These are phyloP conservation scores for Bombyx mandarina DNA, from an alignment of 1,140 invertebrate species.

Conservation along the genomic window DNA sequence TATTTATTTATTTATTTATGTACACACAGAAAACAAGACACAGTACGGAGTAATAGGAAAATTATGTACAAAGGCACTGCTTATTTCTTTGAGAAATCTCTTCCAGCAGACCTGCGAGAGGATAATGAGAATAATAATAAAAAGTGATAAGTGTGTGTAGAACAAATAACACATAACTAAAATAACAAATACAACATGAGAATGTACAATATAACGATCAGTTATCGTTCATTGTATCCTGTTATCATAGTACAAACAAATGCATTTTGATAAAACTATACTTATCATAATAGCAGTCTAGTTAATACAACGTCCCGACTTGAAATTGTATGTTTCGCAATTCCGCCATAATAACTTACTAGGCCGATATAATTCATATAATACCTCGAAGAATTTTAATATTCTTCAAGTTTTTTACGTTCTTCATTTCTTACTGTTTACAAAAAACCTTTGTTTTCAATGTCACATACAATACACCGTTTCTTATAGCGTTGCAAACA, in stretches of 20 bases:
- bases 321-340: constrained; percentile 4
- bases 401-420: constrained; percentile 27
- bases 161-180: no score
- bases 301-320: neutral
- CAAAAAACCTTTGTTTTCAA: constrained; percentile 51
- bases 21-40: no score
- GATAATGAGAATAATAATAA: no score
- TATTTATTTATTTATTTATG: no score
- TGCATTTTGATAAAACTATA: neutral
- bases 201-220: neutral
- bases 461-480: constrained; percentile 37
- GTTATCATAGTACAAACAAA: neutral
- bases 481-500: constrained; percentile 52
- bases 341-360: constrained; percentile 8
- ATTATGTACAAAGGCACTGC: no score
- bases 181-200: no score
- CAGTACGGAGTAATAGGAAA: no score
- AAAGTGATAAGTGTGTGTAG: no score
- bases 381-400: neutral
- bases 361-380: neutral
- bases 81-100: no score
- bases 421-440: constrained; percentile 39
- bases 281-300: constrained; percentile 3
- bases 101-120: no score
- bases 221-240: constrained; percentile 21